Evolutionary conservation across 1,140 invertebrate genomes (phyloP).

Genomic region (Ceratosolen fusciceps): DNA sequence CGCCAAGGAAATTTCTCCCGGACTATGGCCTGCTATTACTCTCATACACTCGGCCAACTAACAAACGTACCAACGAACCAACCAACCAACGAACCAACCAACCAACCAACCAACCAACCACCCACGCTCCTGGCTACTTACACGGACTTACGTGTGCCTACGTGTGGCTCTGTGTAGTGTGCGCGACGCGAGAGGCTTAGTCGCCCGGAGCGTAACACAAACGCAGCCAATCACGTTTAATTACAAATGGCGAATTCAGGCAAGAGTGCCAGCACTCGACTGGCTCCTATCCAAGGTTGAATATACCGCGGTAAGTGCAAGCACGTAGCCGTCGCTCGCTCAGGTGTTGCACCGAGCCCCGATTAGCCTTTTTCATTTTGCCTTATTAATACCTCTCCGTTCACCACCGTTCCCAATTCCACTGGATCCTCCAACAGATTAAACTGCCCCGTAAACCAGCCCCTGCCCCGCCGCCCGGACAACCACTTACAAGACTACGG

Average conservation of each 20-base stretch:
- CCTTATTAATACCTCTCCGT: slow-evolving; percentile 25
- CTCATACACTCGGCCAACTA: too few relatives aligned
- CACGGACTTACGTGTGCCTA: not conserved
- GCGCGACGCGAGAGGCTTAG: not conserved
- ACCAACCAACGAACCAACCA: too few relatives aligned
- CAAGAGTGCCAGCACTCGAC: not conserved
- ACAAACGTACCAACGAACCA: not conserved
- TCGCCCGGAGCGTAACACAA: slow-evolving; percentile 18
- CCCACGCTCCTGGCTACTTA: not conserved
- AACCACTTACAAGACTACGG: too few relatives aligned
- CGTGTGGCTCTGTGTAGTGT: too few relatives aligned
- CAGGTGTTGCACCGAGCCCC: not conserved
- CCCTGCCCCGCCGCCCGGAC: too few relatives aligned
- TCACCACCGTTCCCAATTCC: not conserved
- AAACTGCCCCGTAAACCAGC: too few relatives aligned
- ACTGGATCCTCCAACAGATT: too few relatives aligned
- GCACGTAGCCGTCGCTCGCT: not conserved
- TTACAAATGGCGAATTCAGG: slow-evolving; percentile 39
- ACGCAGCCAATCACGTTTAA: slow-evolving; percentile 46
- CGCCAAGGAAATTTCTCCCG: slow-evolving; percentile 38
- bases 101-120: not conserved
- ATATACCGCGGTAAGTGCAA: not conserved
- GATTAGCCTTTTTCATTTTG: slow-evolving; percentile 23
- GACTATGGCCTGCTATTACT: slow-evolving; percentile 18
- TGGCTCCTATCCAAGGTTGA: slow-evolving; percentile 43